Evolutionary conservation across 2,113 vertebrate species (phyloP), one percentile per base, ranked within the genome.

Genomic region (Sigmodon hispidus): DNA sequence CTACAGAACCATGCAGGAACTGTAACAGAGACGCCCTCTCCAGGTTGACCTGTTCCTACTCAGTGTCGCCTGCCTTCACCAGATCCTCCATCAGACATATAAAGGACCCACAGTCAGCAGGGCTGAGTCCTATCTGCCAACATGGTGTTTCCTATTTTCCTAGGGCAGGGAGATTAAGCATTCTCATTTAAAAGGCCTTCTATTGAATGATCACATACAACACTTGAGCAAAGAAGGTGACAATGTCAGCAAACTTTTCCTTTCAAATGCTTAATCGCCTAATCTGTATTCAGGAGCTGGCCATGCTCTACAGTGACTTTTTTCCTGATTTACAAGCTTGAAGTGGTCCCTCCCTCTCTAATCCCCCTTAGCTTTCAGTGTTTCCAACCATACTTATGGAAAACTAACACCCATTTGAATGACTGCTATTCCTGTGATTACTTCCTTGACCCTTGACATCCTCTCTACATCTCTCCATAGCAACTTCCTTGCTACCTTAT

Each of bases 121-220:
- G 48, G 69, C 57, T 70, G 73, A 93, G 34, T 43, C 79, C 63
- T 94, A 72, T 75, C 57, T 61, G 22, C 96, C 96, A 94, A 94
- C 87, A 63, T 72, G 63, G 83, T 93, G 36, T 61, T 81, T 76
- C 92, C 40, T 75, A 52, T 83, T 93, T 87, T 93, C 85, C 63
- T 52, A 85, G 55, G 89, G 57, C 95, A 94, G 48, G 76, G 7
- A 89, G 84, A 57, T 96, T 88, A 94, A 95, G 87, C 45, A 86
- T 93, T 85, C 91, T 93, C n/a, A 95, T 93, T 95, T 90, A 90
- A 95, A 97, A 93, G 85, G 24, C 17, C 85, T 96, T 83, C 87
- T 91, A 86, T 79, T 91, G 83, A 94, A 95, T 72, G 86, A 93
- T 11, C 87, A 76, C 70, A 90, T 92, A 83, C 85, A 94, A 93